A percentile compares a stretch with the other conserved stretches of the same genome.
These are phyloP conservation scores for Homalodisca vitripennis DNA, from an alignment of 1,140 invertebrate genomes.

Conservation along the genomic window DNA sequence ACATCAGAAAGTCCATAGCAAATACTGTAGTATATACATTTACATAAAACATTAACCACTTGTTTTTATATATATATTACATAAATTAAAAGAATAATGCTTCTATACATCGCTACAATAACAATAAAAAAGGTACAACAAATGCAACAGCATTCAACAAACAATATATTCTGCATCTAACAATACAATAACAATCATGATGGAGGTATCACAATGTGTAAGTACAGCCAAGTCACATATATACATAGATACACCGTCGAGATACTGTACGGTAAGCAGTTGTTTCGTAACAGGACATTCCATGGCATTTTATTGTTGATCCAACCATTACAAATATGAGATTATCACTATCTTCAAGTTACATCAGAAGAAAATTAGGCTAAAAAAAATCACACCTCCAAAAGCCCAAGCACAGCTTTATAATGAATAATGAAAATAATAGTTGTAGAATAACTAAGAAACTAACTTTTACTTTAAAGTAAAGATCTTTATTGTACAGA, in stretches of 20 bases:
- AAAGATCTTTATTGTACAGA: too few species aligned
- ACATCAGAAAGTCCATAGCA: conserved; percentile 1
- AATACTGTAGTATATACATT: neutral
- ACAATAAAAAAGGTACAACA: conserved; percentile 31
- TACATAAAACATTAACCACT: conserved; percentile 17
- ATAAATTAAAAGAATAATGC: conserved; percentile 19
- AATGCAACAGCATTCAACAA: conserved; percentile 30
- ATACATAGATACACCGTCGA: conserved; percentile 23
- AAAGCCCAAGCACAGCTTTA: too few species aligned
- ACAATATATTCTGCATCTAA: conserved; percentile 31
- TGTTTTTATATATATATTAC: conserved; percentile 10
- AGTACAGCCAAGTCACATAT: conserved; percentile 23
- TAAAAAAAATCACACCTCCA: too few species aligned
- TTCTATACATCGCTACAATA: conserved; percentile 26
- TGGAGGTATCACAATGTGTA: conserved; percentile 27
- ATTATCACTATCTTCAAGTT: too few species aligned
- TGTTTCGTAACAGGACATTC: neutral
- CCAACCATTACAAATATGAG: too few species aligned
- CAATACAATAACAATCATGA: conserved; percentile 27
- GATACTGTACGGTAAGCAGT: neutral
- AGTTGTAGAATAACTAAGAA: too few species aligned
- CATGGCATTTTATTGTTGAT: neutral
- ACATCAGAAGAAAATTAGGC: too few species aligned
- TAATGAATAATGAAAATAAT: too few species aligned
- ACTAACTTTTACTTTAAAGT: too few species aligned